phyloP scores from a whole-genome alignment of 2,888 invertebrate genomes.

The Macrophya annulata region DNA sequence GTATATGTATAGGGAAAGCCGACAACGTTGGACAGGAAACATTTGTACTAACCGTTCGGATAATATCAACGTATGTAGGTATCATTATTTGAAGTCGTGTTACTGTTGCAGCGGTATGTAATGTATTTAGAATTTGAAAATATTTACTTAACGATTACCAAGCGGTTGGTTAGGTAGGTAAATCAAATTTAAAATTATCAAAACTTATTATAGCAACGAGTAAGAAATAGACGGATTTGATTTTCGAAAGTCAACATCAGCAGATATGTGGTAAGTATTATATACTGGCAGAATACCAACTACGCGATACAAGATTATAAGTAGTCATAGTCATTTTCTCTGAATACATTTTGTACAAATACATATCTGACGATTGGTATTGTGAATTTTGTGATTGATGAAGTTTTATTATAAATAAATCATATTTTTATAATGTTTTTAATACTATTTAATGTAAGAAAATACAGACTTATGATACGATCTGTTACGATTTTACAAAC shows the following conservation, averaged over 20 bases:
- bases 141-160: constrained; percentile 16
- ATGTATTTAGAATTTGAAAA: constrained; percentile 8
- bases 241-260: constrained; percentile 41
- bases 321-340: not conserved
- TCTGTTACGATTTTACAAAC: not conserved
- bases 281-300: constrained; percentile 42
- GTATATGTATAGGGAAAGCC: constrained; percentile 5
- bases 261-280: constrained; percentile 27
- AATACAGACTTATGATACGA: not conserved
- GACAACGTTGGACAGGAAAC: constrained; percentile 31
- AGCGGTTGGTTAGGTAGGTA: not conserved
- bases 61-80: not conserved
- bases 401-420: not conserved
- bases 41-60: constrained; percentile 28
- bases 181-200: constrained; percentile 19
- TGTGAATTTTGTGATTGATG: not conserved
- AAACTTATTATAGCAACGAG: not conserved
- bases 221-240: not conserved
- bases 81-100: not conserved
- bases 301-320: constrained; percentile 1
- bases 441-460: not conserved
- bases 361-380: not conserved
- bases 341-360: not conserved
- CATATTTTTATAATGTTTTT: not conserved
- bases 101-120: not conserved